A percentile compares a stretch with the other conserved stretches of the same genome.
Evolutionary conservation across 2,888 invertebrate genomes (phyloP).

Genomic region (Plebejus melissa): DNA sequence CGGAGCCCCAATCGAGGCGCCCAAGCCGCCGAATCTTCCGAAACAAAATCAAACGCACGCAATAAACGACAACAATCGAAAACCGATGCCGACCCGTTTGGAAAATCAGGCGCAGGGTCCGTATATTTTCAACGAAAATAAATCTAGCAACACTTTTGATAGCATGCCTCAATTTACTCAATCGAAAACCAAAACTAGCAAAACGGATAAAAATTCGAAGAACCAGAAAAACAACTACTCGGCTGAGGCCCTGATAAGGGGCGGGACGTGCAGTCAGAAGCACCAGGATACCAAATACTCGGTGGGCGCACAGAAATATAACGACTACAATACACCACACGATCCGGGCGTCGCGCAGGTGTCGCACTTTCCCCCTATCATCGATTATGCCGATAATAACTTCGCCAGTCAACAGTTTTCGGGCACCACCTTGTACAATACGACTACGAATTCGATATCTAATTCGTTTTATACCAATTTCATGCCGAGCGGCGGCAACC

Average conservation of each 20-base stretch:
- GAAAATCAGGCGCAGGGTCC: constrained; percentile 61
- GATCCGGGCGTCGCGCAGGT: constrained; percentile 69
- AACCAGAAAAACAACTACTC: constrained; percentile 69
- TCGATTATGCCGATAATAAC: constrained; percentile 67
- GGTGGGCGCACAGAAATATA: constrained; percentile 60
- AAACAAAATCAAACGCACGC: constrained; percentile 58
- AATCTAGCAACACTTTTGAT: constrained; percentile 56
- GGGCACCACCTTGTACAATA: constrained; percentile 66
- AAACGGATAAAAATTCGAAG: constrained; percentile 60
- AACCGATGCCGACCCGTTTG: constrained; percentile 51
- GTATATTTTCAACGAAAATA: constrained; percentile 62
- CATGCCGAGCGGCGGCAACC: constrained; percentile 63
- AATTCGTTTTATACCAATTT: constrained; percentile 72
- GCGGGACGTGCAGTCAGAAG: constrained; percentile 63
- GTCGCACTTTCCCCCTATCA: constrained; percentile 68
- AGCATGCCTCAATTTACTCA: constrained; percentile 55
- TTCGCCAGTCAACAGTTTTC: constrained; percentile 67
- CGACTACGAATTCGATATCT: constrained; percentile 68
- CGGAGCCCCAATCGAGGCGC: constrained; percentile 49
- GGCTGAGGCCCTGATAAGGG: constrained; percentile 65
- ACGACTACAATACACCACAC: constrained; percentile 57
- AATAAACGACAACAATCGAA: constrained; percentile 54
- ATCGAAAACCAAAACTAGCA: constrained; percentile 55
- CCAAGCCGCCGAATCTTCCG: constrained; percentile 45
- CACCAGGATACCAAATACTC: constrained; percentile 60